These are phyloP conservation scores for Pterois miles DNA, from an alignment of 2,797 vertebrate species.

Conservation along the genomic window DNA sequence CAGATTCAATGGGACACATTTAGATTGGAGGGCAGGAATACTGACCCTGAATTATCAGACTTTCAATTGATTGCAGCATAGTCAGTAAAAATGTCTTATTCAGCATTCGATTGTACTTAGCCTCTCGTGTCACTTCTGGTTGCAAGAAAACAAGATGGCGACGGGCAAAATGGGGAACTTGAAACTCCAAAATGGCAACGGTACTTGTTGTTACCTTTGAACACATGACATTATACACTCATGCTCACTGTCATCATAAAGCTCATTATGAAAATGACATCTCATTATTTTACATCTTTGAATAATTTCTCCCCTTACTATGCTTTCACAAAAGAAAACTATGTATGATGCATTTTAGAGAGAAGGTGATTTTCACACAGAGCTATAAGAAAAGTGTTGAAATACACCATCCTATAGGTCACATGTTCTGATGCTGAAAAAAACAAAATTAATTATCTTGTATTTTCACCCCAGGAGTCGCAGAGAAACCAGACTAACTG, in stretches of 20 bases:
- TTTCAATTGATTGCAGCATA: too few species aligned
- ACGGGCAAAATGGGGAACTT: too few species aligned
- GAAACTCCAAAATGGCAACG: too few species aligned
- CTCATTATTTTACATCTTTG: background rate
- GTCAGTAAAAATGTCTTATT: too few species aligned
- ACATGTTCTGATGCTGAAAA: conserved; percentile 38
- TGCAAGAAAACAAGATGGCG: too few species aligned
- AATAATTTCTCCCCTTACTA: background rate
- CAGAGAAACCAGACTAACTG: conserved; percentile 55
- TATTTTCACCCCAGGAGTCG: conserved; percentile 61
- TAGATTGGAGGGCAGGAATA: too few species aligned
- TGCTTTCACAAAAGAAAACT: background rate
- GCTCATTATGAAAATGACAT: background rate
- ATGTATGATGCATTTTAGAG: background rate
- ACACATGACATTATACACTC: background rate
- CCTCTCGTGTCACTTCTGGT: too few species aligned
- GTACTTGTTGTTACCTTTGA: too few species aligned
- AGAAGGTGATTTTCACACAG: conserved; percentile 1
- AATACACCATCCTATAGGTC: conserved; percentile 23
- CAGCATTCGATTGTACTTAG: too few species aligned
- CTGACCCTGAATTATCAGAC: too few species aligned
- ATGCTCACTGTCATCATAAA: background rate
- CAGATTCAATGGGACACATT: too few species aligned
- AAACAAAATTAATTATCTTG: conserved; percentile 64
- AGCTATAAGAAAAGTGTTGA: conserved; percentile 5